phyloP scores from a whole-genome alignment of 2,888 invertebrate genomes.

The Drosophila anomalata region DNA sequence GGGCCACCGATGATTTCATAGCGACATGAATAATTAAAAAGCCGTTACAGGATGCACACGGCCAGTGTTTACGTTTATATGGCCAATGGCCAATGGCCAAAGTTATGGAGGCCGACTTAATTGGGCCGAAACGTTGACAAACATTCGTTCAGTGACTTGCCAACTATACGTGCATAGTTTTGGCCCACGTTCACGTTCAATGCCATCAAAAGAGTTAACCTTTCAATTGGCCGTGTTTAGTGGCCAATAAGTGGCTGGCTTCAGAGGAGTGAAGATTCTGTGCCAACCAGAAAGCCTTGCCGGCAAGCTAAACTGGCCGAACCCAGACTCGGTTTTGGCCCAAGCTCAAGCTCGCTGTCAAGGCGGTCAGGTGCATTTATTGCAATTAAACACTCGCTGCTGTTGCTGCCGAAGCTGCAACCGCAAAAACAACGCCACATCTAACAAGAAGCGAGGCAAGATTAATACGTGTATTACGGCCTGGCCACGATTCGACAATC shows the following conservation, averaged over 20 bases:
- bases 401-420: slow-evolving; percentile 44
- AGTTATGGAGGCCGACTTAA: slow-evolving; percentile 34
- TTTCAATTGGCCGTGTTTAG: slow-evolving; percentile 47
- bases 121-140: slow-evolving; percentile 35
- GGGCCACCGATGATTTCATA: slow-evolving; percentile 57
- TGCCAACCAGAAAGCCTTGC: slow-evolving; percentile 48
- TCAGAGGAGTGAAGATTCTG: slow-evolving; percentile 25
- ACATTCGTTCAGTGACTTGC: neutral
- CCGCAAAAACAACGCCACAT: slow-evolving; percentile 55
- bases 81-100: neutral
- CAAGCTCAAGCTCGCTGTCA: slow-evolving; percentile 59
- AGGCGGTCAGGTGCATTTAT: slow-evolving; percentile 78
- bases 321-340: slow-evolving; percentile 5
- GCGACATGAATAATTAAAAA: slow-evolving; percentile 69
- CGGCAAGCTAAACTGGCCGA: slow-evolving; percentile 22
- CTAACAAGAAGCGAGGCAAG: slow-evolving; percentile 58
- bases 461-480: slow-evolving; percentile 49
- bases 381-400: slow-evolving; percentile 78
- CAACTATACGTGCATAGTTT: slow-evolving; percentile 30
- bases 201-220: slow-evolving; percentile 54
- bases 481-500: slow-evolving; percentile 47
- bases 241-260: slow-evolving; percentile 57
- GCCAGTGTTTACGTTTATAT: slow-evolving; percentile 15
- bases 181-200: slow-evolving; percentile 46
- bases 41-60: slow-evolving; percentile 49